Base-by-base conservation (phyloP, 1,140 invertebrate genomes). In the Galendromus occidentalis region DNA sequence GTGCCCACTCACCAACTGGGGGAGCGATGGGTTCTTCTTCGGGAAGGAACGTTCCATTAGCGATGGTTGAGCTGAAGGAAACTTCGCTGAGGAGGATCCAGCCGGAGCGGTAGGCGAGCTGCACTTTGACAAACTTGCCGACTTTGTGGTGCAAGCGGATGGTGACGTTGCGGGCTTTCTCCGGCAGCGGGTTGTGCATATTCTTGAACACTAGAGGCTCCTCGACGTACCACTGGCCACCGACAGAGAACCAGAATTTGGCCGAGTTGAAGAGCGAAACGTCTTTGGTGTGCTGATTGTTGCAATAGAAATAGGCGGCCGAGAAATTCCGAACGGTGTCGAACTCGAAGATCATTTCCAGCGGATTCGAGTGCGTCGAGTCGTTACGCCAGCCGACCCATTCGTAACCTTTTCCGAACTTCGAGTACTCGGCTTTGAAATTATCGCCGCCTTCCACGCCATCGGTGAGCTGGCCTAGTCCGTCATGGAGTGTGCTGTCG, bases 321-420 rank as follows among this genome's bases (percentile, higher is more conserved):
- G 84, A 86, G 77, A 94, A 91, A 75, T 94, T 91, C 1, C 88
- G 78, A 18, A 89, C 83, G 72, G 81, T 80, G 72, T 90, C 86
- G 76, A 94, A 94, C 75, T 91, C 85, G 75, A 93, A 92, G 68
- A 84, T 83, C 68, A 89, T 82, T 70, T 86, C 84, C 14, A 73
- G 65, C 5, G 66, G 66, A 7, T 66, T 41, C 7, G 64, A 65
- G 45, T 51, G 66, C 18, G 17, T 17, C 14, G 81, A 80, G 70
- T 91, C 87, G 76, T 91, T 91, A 67, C 83, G 82, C 90, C 91
- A 94, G 0, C 90, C 90, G 7, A 94, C 86, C 91, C 91, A 94
- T 42, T 85, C 84, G 51, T 83, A 84, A 39, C 86, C 87, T 79
- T 79, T 71, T 68, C 76, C 65, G 67, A 68, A 42, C 64, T 30